Evolutionary conservation across 2,888 invertebrate genomes (phyloP), one percentile per base, ranked within the genome.

Genomic region (Chirona hameri): DNA sequence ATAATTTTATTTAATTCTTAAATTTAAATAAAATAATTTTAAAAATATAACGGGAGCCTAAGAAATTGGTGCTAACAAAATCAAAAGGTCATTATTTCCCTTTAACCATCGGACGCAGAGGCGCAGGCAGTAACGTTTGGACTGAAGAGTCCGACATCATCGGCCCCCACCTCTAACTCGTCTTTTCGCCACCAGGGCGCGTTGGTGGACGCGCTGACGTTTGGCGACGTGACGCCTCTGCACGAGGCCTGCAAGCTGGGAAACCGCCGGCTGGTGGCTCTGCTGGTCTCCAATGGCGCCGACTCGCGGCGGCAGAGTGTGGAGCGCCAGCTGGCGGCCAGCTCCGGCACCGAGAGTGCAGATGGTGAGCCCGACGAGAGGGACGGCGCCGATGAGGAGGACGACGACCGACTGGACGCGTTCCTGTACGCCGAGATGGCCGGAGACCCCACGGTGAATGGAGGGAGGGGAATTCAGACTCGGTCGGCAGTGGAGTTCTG

Each of bases 341-440:
- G 76, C 39, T 76, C 76, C 24, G 46, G 76, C 39, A 76, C 76
- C 21, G 76, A 76, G 76, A 76, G 76, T 39, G 76, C 24, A 1
- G 76, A 76, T 21, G 76, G 46, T 21, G 76, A 76, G 76, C 24
- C 39, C 5, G 76, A 24, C 9, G 76, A 76, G 24, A 14, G 14
- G 39, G 27, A 76, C 9, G 14, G 1, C 0, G 76, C 39, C 21
- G 29, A 72, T 0, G 69, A 27, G 69, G 72, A 31, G 18, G 76
- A 76, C 39, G 46, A 24, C 10, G 5, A 21, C 39, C 21, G 76
- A 24, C 76, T 76, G 24, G 46, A 76, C 46, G 76, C 76, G 21
- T 76, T 46, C 46, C 9, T 76, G 46, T 76, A 76, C 46, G 76
- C 76, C 39, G 46, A 76, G 27, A 9, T 69, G 29, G 27, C 69